Percentiles rank a stretch among this genome's conserved stretches.
Conservation (phyloP, 35 echinoderm and acorn worm genomes). For the Strongylocentrotus purpuratus region DNA sequence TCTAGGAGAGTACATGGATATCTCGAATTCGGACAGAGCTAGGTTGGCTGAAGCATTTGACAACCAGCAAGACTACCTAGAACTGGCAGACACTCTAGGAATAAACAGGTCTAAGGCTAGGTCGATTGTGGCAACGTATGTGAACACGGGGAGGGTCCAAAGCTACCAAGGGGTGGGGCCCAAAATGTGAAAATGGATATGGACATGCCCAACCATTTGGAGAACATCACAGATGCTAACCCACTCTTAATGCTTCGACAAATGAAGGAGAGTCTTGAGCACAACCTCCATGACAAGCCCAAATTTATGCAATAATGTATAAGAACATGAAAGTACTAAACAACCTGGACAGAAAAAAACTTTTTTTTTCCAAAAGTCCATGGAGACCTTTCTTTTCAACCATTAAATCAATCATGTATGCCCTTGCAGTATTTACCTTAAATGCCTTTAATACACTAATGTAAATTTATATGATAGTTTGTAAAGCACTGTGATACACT, state of each 20-base stretch:
- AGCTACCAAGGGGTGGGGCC: conserved; percentile 38
- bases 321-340: too few species aligned
- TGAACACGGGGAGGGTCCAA: conserved; percentile 15
- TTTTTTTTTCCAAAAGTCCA: too few species aligned
- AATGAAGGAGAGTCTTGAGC: conserved; percentile 23
- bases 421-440: not conserved
- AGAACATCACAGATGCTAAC: conserved; percentile 31
- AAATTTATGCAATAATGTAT: not conserved
- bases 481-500: too few species aligned
- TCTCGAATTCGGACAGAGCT: too few species aligned
- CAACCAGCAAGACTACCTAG: too few species aligned
- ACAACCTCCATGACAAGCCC: not conserved
- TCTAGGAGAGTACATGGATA: too few species aligned
- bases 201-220: not conserved
- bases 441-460: not conserved
- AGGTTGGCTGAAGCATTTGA: too few species aligned
- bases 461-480: too few species aligned
- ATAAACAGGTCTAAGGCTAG: conserved; percentile 54
- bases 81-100: too few species aligned
- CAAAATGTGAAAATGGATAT: not conserved
- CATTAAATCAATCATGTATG: too few species aligned
- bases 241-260: conserved; percentile 7
- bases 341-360: too few species aligned
- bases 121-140: conserved; percentile 48
- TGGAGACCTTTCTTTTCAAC: too few species aligned